These are phyloP conservation scores for Caenorhabditis tropicalis DNA, from an alignment of 1,140 invertebrate species.

Conservation along the genomic window DNA sequence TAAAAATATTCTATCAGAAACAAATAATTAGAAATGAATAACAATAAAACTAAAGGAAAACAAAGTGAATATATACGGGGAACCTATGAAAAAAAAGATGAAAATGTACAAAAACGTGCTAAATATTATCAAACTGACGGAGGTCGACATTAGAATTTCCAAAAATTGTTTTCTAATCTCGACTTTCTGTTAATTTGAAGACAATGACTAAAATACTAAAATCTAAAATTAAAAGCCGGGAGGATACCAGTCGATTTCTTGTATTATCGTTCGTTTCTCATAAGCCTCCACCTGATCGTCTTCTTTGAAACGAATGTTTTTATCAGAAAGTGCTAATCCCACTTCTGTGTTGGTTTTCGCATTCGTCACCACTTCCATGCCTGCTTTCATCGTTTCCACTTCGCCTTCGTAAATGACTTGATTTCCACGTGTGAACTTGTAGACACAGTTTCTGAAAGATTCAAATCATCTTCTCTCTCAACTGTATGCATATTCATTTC, in stretches of 20 bases:
- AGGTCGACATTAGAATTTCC: too few relatives aligned
- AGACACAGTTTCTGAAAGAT: conserved; percentile 46
- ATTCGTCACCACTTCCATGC: conserved; percentile 60
- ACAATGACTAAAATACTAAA: too few relatives aligned
- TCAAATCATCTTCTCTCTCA: not conserved
- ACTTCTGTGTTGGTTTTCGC: conserved; percentile 67
- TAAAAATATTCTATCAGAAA: not conserved
- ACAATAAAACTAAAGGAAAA: not conserved
- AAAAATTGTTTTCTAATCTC: too few relatives aligned
- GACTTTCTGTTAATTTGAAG: too few relatives aligned
- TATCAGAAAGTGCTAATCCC: conserved; percentile 64
- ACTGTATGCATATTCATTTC: too few relatives aligned
- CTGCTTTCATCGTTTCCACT: conserved; percentile 68
- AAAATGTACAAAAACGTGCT: not conserved
- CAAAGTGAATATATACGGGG: not conserved
- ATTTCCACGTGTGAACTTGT: conserved; percentile 58
- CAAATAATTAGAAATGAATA: not conserved
- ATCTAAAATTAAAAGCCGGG: conserved; percentile 64
- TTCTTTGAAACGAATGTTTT: conserved; percentile 65
- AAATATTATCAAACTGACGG: too few relatives aligned
- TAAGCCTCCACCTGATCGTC: conserved; percentile 67
- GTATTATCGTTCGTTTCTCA: conserved; percentile 58
- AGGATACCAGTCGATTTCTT: conserved; percentile 65
- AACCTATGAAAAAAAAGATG: not conserved
- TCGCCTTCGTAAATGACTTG: conserved; percentile 63